Evolutionary conservation across 2,888 invertebrate genomes (phyloP), one percentile per base, ranked within the genome.

Genomic region (Chirona hameri): DNA sequence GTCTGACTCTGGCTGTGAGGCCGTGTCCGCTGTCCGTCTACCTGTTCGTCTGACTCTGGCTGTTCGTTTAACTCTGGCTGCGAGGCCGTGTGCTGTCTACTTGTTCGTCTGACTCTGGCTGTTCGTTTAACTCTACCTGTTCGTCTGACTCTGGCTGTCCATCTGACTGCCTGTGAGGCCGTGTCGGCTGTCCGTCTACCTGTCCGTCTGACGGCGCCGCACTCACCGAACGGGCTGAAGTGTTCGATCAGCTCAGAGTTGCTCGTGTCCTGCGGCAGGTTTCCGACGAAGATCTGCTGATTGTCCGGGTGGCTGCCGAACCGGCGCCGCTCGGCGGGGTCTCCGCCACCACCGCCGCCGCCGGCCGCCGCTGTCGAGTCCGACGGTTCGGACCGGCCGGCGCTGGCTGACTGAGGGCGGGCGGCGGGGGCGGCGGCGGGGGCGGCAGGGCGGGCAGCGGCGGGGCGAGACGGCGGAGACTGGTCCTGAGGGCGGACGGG

Each of bases 231-330:
- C 21, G 76, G n/a, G 24, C 31, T 39, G 76, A 76, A 76, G 76
- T 76, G 76, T 1, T 46, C 12, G 46, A 12, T 93, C 85, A 98
- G 90, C 87, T 96, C 95, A 24, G 93, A 92, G 88, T 96, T 96
- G 1, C 93, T 92, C 82, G 96, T 96, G 86, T 92, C 91, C 87
- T 94, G 95, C 81, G 98, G 97, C 87, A 98, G 90, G 89, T 97
- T 98, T 83, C 98, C 98, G 87, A 98, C 91, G 90, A 98, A 98
- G 86, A 98, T 90, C 89, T 98, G 98, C 88, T 97, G 95, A 86
- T 93, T 93, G 89, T 98, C 98, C 81, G 93, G 84, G 29, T 76
- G 12, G 24, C 9, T 4, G 10, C 24, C 5, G 24, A 9, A 81
- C 82, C 39, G 82, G 69, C 65, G 84, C 7, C 39, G 39, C 39